Conservation (phyloP, 2,797 vertebrate species). For the Acanthis flammea region DNA sequence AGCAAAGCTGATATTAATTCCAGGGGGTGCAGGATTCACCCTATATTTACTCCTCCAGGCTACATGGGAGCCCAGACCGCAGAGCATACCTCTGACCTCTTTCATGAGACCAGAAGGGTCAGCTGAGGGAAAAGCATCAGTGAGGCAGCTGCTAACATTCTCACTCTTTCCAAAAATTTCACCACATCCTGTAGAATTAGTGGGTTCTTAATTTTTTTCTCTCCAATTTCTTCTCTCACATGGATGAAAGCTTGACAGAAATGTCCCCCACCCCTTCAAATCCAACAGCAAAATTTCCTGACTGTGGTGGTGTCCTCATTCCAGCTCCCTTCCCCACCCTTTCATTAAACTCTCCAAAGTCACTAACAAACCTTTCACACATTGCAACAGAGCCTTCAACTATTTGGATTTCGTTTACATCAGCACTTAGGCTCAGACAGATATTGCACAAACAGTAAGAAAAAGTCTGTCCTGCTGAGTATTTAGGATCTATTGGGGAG, state of each 20-base stretch:
- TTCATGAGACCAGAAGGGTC: background rate
- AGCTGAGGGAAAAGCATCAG: background rate
- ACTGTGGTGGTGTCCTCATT: background rate
- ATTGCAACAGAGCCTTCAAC: background rate
- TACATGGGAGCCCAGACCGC: background rate
- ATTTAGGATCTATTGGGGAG: background rate
- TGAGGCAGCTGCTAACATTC: background rate
- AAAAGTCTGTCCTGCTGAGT: background rate
- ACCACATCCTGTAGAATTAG: background rate
- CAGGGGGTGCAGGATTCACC: background rate
- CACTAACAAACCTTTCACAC: background rate
- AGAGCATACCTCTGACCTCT: background rate
- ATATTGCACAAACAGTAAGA: background rate
- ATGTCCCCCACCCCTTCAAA: background rate
- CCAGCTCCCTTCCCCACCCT: background rate
- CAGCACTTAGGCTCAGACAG: background rate
- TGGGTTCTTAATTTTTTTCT: background rate
- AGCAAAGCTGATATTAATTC: background rate
- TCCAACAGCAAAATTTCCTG: background rate
- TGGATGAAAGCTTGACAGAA: background rate
- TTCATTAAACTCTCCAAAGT: background rate
- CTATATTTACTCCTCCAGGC: background rate
- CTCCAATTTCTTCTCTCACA: background rate
- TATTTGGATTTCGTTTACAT: background rate
- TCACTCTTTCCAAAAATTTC: background rate